Percentiles rank a stretch among this genome's conserved stretches.
phyloP scores from a whole-genome alignment of 2,797 vertebrate species.

The Cossypha dichroa region DNA sequence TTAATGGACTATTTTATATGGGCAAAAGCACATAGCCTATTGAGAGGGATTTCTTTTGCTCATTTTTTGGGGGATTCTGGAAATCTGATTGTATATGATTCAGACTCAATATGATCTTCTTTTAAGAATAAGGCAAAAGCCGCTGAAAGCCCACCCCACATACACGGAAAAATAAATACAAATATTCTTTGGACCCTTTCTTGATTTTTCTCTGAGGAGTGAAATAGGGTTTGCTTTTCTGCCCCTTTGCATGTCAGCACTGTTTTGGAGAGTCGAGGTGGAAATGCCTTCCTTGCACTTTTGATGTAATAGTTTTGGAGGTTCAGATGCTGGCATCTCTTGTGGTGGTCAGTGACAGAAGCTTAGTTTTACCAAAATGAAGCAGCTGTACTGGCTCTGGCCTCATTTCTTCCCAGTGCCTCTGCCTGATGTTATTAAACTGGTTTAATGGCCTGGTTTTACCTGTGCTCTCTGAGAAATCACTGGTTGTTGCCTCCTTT shows the following conservation, averaged over 20 bases:
- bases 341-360: not conserved
- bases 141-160: rapidly evolving
- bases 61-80: not conserved
- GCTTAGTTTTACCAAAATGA: not conserved
- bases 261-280: not conserved
- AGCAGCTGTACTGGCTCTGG: not conserved
- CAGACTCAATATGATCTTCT: not conserved
- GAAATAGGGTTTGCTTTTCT: not conserved
- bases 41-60: not conserved
- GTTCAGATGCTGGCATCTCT: not conserved
- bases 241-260: not conserved
- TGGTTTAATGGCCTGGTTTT: not conserved
- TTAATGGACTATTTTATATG: not conserved
- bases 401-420: not conserved
- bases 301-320: not conserved
- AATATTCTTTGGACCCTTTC: not conserved
- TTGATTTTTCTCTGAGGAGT: not conserved
- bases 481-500: not conserved
- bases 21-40: not conserved
- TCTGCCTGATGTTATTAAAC: not conserved
- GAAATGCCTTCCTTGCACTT: not conserved
- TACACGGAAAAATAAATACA: not conserved
- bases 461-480: not conserved
- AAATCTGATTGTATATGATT: not conserved
- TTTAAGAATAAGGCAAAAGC: not conserved